Conservation (phyloP, 2,797 vertebrate genomes). For the Gymnoscopelus braueri region DNA sequence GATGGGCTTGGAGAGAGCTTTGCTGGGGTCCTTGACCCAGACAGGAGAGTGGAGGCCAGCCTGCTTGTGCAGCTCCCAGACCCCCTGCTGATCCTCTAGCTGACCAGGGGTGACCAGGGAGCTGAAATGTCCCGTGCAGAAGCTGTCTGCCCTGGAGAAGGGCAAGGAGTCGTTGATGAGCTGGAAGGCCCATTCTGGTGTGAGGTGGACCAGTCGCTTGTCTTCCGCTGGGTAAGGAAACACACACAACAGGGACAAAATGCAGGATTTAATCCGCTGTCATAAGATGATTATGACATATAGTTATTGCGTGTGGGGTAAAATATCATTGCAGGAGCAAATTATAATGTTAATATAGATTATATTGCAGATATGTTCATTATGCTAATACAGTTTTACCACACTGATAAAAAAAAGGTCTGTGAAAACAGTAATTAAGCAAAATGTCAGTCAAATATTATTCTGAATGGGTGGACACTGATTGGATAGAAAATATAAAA, state of each 20-base stretch:
- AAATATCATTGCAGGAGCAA: no score
- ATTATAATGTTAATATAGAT: no score
- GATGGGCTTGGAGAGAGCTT: constrained; percentile 36
- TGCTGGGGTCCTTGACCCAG: constrained; percentile 79
- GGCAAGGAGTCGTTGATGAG: constrained; percentile 78
- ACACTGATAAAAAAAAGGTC: no score
- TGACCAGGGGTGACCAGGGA: constrained; percentile 68
- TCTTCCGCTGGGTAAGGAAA: constrained; percentile 50
- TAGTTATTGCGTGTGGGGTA: no score
- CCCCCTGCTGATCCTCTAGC: constrained; percentile 48
- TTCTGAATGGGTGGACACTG: background rate
- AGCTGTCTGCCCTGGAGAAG: constrained; percentile 82
- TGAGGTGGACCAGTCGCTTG: constrained; percentile 60
- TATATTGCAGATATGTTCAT: no score
- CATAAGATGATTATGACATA: no score
- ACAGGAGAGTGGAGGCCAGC: constrained; percentile 60
- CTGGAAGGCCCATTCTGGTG: constrained; percentile 72
- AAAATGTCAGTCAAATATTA: background rate
- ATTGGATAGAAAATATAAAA: background rate
- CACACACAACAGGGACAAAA: constrained; percentile 9
- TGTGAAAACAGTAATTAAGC: background rate
- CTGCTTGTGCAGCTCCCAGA: constrained; percentile 63
- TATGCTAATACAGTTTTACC: no score
- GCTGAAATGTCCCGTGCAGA: constrained; percentile 84
- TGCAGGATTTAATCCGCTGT: background rate